These are phyloP conservation scores for Pituophis catenifer DNA, from an alignment of 2,113 vertebrate genomes.

Conservation along the genomic window DNA sequence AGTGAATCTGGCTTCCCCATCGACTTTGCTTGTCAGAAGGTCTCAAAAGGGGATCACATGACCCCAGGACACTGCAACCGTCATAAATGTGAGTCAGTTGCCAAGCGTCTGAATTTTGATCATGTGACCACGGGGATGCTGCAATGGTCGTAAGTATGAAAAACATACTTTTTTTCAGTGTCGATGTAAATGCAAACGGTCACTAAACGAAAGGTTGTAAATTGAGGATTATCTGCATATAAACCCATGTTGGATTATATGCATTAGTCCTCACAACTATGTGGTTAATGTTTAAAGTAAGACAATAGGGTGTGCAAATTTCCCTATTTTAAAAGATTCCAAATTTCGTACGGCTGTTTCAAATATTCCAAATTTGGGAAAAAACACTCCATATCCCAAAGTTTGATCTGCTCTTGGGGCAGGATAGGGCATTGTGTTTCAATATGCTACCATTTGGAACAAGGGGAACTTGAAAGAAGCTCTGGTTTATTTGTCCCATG, in stretches of 20 bases:
- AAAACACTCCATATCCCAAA: background rate
- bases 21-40: too few relatives aligned
- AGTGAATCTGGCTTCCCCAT: too few relatives aligned
- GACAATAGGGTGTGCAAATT: conserved; percentile 6
- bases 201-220: too few relatives aligned
- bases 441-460: background rate
- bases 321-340: background rate
- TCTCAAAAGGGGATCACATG: too few relatives aligned
- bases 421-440: background rate
- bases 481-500: background rate
- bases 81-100: too few relatives aligned
- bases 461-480: background rate
- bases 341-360: background rate
- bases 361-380: background rate
- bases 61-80: too few relatives aligned
- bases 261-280: background rate
- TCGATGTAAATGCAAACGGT: too few relatives aligned
- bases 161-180: too few relatives aligned
- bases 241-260: background rate
- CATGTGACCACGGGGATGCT: too few relatives aligned
- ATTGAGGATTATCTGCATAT: too few relatives aligned
- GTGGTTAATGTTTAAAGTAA: background rate
- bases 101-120: too few relatives aligned
- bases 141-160: too few relatives aligned
- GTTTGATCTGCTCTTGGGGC: background rate